Percentiles rank a stretch among this genome's conserved stretches.
Conservation (phyloP, 2,888 invertebrate genomes). For the Oeneis ivallda region DNA sequence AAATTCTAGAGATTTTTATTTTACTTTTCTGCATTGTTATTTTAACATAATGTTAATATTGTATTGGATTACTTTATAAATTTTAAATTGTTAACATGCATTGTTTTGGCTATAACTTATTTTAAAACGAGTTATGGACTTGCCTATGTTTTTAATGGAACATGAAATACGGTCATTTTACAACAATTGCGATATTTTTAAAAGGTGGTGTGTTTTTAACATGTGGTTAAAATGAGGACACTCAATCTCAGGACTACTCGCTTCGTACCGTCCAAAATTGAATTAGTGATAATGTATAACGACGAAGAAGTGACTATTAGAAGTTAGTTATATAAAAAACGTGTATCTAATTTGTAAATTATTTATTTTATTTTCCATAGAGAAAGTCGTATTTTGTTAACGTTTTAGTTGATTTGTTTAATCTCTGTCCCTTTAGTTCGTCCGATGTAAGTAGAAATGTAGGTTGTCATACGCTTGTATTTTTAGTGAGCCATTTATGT, state of each 20-base stretch:
- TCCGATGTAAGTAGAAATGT: conserved; percentile 71
- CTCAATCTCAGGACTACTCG: conserved; percentile 50
- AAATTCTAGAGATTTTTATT: too few relatives aligned
- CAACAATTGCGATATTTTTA: too few relatives aligned
- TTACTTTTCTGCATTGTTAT: too few relatives aligned
- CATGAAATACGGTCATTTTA: too few relatives aligned
- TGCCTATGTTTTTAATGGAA: too few relatives aligned
- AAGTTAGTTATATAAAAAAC: conserved; percentile 67
- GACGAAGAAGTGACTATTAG: conserved; percentile 75
- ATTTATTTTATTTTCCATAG: conserved; percentile 80
- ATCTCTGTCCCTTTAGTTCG: conserved; percentile 75
- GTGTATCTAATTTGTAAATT: conserved; percentile 81
- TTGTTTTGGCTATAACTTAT: too few relatives aligned
- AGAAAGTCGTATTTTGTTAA: conserved; percentile 82
- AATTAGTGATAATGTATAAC: conserved; percentile 70
- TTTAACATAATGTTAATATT: too few relatives aligned
- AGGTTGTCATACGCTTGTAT: conserved; percentile 81
- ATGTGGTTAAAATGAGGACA: background rate
- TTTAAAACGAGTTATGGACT: too few relatives aligned
- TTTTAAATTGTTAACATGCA: too few relatives aligned
- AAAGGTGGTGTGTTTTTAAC: too few relatives aligned
- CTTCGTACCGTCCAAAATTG: conserved; percentile 54
- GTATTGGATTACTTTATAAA: too few relatives aligned
- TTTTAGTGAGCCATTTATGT: conserved; percentile 77
- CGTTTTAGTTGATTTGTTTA: conserved; percentile 80